Evolutionary conservation across 2,113 vertebrate genomes (phyloP).

Genomic region (Antennarius striatus): DNA sequence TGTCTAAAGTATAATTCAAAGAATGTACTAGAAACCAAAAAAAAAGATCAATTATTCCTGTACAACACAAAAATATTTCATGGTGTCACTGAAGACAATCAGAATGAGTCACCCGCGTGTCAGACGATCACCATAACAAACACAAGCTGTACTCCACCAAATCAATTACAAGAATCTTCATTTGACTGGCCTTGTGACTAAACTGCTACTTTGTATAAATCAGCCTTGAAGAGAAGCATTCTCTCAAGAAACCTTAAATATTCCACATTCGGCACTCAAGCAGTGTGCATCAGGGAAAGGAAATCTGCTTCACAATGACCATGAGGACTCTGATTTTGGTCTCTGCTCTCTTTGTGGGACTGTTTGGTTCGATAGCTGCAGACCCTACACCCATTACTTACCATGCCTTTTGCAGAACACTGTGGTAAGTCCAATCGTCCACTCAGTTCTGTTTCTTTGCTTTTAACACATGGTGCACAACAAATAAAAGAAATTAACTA

Average conservation of each 20-base stretch:
- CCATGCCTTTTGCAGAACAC: constrained; percentile 48
- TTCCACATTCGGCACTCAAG: background rate
- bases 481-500: too few species aligned
- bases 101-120: background rate
- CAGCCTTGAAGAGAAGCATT: background rate
- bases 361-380: constrained; percentile 15
- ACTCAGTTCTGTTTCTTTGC: background rate
- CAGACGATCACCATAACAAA: constrained; percentile 26
- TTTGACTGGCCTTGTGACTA: constrained; percentile 18
- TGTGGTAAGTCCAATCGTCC: constrained; percentile 33
- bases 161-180: constrained; percentile 22
- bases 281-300: background rate
- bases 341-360: constrained; percentile 31
- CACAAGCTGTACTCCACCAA: background rate
- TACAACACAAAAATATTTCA: too few species aligned
- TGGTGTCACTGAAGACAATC: background rate
- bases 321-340: constrained; percentile 49
- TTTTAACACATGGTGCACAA: background rate
- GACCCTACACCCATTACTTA: constrained; percentile 11
- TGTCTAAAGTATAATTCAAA: too few species aligned
- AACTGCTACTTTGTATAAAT: constrained; percentile 20
- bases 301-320: background rate
- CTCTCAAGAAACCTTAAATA: background rate
- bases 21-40: too few species aligned
- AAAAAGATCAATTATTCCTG: too few species aligned